These are phyloP conservation scores for Dicentrarchus labrax DNA, from an alignment of 2,113 vertebrate genomes.

Conservation along the genomic window DNA sequence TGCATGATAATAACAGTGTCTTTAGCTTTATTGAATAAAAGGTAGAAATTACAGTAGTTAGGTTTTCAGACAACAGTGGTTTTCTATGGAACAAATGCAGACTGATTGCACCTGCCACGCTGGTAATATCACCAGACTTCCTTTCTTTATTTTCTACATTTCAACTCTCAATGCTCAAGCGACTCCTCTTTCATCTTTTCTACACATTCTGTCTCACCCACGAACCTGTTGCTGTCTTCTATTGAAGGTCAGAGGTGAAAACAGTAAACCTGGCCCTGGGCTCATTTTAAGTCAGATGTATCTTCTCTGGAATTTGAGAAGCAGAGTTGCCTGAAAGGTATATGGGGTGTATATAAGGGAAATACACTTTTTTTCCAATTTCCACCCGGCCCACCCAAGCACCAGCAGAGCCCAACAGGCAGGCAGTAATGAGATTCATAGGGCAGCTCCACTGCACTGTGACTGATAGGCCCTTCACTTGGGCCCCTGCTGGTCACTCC, in stretches of 20 bases:
- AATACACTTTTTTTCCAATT: neutral
- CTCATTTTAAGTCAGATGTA: neutral
- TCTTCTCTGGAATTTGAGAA: neutral
- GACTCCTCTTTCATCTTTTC: no score
- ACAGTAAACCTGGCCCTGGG: neutral
- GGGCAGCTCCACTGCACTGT: constrained; percentile 11
- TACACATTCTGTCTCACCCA: no score
- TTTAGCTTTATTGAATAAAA: no score
- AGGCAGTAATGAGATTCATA: constrained; percentile 18
- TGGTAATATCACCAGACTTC: no score
- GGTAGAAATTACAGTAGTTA: no score
- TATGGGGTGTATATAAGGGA: neutral
- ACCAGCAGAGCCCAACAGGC: neutral
- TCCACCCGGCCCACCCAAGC: neutral
- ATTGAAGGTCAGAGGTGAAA: neutral
- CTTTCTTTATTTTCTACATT: no score
- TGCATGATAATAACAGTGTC: no score
- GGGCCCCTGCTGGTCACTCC: neutral
- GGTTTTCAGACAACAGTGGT: no score
- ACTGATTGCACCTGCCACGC: no score
- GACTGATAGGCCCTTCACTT: constrained; percentile 11
- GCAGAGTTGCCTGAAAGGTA: neutral
- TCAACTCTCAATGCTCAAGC: no score
- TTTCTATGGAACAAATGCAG: no score
- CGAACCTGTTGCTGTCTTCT: no score